Evolutionary conservation across 2,888 invertebrate genomes (phyloP).

Genomic region (Xylocampa areola): DNA sequence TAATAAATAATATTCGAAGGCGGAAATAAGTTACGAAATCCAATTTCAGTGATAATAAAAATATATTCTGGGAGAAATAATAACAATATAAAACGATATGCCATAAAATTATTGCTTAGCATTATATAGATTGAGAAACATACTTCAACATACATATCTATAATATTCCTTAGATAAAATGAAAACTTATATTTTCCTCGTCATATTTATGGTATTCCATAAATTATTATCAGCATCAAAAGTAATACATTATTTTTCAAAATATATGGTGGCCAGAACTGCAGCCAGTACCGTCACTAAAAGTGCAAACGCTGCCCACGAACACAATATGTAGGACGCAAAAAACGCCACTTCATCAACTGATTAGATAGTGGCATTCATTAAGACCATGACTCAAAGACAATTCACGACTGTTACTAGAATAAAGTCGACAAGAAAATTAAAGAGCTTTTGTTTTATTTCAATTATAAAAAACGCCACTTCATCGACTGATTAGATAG

Average conservation of each 20-base stretch:
- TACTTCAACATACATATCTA: not conserved
- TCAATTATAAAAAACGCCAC: too few relatives aligned
- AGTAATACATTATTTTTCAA: slow-evolving; percentile 7
- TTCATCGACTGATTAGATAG: too few relatives aligned
- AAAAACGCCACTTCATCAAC: not conserved
- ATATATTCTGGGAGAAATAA: not conserved
- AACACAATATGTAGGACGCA: slow-evolving; percentile 4
- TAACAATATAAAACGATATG: not conserved
- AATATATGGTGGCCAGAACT: not conserved
- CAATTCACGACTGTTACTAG: too few relatives aligned
- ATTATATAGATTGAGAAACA: slow-evolving; percentile 5
- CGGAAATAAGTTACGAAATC: slow-evolving; percentile 1
- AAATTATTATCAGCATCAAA: not conserved
- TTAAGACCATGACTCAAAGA: too few relatives aligned
- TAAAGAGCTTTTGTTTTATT: too few relatives aligned
- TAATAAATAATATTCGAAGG: too few relatives aligned
- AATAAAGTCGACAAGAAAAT: too few relatives aligned
- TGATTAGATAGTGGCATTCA: too few relatives aligned
- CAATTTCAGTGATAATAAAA: slow-evolving; percentile 9
- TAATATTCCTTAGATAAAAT: not conserved
- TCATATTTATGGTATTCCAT: slow-evolving; percentile 1
- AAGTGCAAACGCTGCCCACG: not conserved
- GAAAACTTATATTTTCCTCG: not conserved
- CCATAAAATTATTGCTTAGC: slow-evolving; percentile 7
- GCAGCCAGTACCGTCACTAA: not conserved